A percentile compares a stretch with the other conserved stretches of the same genome.
Conservation (phyloP, 2,797 vertebrate species). For the Sphaeramia orbicularis region DNA sequence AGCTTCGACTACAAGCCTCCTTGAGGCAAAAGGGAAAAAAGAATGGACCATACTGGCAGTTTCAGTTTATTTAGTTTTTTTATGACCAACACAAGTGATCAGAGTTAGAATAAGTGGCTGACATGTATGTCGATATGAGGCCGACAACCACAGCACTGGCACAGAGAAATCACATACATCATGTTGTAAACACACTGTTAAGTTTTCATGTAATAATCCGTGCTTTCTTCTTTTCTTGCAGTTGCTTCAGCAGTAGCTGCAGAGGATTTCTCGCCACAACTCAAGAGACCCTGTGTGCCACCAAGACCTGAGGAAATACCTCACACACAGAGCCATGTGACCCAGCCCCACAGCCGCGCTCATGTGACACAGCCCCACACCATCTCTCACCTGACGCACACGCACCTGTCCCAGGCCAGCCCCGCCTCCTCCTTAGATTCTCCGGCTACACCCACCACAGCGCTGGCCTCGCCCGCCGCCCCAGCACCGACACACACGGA, state of each 20-base stretch:
- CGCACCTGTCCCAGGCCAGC: slow-evolving; percentile 86
- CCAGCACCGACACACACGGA: slow-evolving; percentile 92
- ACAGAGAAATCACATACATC: too few relatives aligned
- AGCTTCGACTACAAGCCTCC: too few relatives aligned
- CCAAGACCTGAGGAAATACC: slow-evolving; percentile 67
- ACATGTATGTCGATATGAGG: too few relatives aligned
- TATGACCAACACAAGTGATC: too few relatives aligned
- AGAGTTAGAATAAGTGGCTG: too few relatives aligned
- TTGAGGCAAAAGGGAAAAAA: too few relatives aligned
- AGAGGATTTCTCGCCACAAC: slow-evolving; percentile 80
- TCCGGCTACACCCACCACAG: slow-evolving; percentile 90
- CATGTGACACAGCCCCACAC: slow-evolving; percentile 52
- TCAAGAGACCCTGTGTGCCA: slow-evolving; percentile 86
- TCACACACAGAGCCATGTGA: slow-evolving; percentile 17
- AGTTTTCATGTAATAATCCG: not conserved
- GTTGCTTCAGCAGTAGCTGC: slow-evolving; percentile 2
- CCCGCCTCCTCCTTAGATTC: slow-evolving; percentile 95
- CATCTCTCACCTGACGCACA: slow-evolving; percentile 81
- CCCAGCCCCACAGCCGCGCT: slow-evolving; percentile 41
- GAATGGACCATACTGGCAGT: too few relatives aligned
- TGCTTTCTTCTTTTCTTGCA: slow-evolving; percentile 1
- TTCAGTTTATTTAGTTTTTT: too few relatives aligned
- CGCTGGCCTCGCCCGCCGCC: slow-evolving; percentile 90
- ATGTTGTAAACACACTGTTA: too few relatives aligned
- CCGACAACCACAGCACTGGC: too few relatives aligned